Conservation (phyloP, 2,113 vertebrate genomes). For the Chaetops frenatus region DNA sequence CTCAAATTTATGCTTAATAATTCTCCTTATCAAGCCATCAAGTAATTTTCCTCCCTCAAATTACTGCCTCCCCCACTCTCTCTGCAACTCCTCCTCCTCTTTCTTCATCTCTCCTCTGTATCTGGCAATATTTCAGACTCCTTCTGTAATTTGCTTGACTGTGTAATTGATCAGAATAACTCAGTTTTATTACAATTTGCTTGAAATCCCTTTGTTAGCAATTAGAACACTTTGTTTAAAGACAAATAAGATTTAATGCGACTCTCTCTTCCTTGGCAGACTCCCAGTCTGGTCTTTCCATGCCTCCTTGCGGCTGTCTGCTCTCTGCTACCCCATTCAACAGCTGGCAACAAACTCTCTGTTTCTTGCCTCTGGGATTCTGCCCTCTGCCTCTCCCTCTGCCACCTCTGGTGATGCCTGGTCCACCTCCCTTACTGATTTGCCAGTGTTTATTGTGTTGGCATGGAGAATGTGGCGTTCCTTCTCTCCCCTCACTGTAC, state of each 20-base stretch:
- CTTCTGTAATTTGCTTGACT: slow-evolving; percentile 54
- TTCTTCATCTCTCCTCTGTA: slow-evolving; percentile 46
- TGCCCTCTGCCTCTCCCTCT: not conserved
- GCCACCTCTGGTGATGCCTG: not conserved
- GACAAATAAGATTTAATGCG: slow-evolving; percentile 65
- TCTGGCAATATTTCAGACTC: slow-evolving; percentile 58
- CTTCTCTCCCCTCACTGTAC: not conserved
- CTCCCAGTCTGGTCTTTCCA: slow-evolving; percentile 48
- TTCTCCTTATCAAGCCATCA: slow-evolving; percentile 55
- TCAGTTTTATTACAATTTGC: slow-evolving; percentile 65
- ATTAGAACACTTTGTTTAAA: slow-evolving; percentile 73
- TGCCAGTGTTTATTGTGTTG: not conserved
- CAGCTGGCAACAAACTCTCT: not conserved
- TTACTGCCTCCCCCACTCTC: slow-evolving; percentile 19
- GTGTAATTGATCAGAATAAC: slow-evolving; percentile 68
- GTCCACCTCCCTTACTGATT: not conserved
- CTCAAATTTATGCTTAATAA: slow-evolving; percentile 49
- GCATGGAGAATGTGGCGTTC: accelerated
- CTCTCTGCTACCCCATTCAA: not conserved
- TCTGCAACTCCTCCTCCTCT: slow-evolving; percentile 36
- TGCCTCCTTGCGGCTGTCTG: slow-evolving; percentile 31
- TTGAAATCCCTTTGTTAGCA: slow-evolving; percentile 69
- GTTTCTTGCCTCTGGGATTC: not conserved
- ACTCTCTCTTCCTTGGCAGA: slow-evolving; percentile 53
- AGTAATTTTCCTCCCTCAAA: slow-evolving; percentile 59